Conservation (phyloP, 2,113 vertebrate species). For the Macrotis lagotis region DNA sequence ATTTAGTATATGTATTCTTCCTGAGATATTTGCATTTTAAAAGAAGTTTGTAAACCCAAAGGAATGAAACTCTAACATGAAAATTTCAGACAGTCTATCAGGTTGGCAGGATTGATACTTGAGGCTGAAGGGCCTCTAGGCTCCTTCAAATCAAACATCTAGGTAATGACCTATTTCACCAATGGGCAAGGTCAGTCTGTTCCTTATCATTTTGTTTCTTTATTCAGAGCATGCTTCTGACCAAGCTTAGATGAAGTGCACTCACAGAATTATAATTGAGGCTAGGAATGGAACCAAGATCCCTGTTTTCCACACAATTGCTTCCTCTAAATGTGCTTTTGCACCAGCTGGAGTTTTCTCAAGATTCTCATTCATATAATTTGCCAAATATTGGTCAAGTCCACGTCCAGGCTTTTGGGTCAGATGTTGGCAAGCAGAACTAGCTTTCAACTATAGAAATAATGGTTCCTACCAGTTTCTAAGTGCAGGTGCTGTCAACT, state of each 20-base stretch:
- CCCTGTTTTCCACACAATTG: background rate
- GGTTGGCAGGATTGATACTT: rapidly evolving
- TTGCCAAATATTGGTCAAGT: background rate
- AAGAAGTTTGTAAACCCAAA: background rate
- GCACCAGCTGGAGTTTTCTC: conserved; percentile 12
- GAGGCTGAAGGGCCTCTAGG: background rate
- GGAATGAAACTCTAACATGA: background rate
- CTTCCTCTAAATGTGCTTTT: background rate
- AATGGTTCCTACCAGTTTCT: background rate
- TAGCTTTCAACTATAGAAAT: background rate
- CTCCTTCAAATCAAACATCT: background rate
- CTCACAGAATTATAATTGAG: background rate
- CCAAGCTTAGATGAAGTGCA: background rate
- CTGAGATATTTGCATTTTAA: background rate
- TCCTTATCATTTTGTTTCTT: background rate
- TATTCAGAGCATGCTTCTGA: background rate
- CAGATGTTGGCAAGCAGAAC: background rate
- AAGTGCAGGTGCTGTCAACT: background rate
- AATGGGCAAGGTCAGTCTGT: background rate
- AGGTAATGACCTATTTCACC: background rate
- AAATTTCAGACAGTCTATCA: background rate
- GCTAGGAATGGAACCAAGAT: background rate
- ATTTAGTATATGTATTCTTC: background rate
- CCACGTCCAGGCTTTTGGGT: background rate
- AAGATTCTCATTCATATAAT: rapidly evolving